phyloP scores from a whole-genome alignment of 2,113 vertebrate genomes.

The Dasypus novemcinctus region DNA sequence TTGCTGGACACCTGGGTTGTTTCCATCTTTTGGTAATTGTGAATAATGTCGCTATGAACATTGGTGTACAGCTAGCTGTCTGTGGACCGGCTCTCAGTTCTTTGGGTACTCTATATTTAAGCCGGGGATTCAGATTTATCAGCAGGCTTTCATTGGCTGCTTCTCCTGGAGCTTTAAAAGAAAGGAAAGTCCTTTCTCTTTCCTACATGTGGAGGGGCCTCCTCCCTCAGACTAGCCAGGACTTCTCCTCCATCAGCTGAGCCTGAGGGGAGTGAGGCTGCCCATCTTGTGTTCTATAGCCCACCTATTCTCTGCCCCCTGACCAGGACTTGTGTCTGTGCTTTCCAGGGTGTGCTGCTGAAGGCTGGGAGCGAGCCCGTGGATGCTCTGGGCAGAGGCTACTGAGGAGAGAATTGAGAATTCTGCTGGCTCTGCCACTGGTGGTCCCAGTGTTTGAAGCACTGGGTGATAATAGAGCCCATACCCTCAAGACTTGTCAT shows the following conservation, averaged over 20 bases:
- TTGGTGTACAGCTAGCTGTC: too few relatives aligned
- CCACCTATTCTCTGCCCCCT: not conserved
- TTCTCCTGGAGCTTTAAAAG: constrained; percentile 1
- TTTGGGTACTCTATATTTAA: not conserved
- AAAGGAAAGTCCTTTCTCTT: not conserved
- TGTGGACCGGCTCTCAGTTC: too few relatives aligned
- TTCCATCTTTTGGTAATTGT: too few relatives aligned
- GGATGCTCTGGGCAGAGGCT: not conserved
- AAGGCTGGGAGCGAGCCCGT: not conserved
- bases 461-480: not conserved
- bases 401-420: not conserved
- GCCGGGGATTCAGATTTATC: not conserved
- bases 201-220: not conserved
- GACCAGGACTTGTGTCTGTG: not conserved
- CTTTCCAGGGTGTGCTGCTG: not conserved
- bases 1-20: too few relatives aligned
- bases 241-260: not conserved
- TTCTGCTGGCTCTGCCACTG: not conserved
- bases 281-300: not conserved
- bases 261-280: not conserved
- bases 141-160: not conserved
- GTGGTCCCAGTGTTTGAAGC: constrained; percentile 34
- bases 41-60: too few relatives aligned
- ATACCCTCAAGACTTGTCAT: not conserved
- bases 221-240: not conserved